These are phyloP conservation scores for Sisor rabdophorus DNA, from an alignment of 2,113 vertebrate species.

Conservation along the genomic window DNA sequence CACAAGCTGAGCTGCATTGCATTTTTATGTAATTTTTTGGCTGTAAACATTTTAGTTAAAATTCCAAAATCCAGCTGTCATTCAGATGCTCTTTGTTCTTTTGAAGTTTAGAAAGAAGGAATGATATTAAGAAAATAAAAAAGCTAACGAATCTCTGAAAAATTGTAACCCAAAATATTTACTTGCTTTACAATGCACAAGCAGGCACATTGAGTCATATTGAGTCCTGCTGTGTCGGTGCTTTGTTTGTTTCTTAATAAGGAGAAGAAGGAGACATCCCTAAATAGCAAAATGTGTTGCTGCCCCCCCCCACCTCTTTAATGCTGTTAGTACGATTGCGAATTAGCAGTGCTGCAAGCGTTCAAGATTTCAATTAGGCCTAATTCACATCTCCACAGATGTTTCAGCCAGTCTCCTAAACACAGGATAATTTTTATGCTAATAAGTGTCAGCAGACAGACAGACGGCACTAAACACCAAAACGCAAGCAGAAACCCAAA, in stretches of 20 bases:
- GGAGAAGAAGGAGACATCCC: slow-evolving; percentile 61
- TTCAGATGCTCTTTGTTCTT: not conserved
- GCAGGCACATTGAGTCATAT: slow-evolving; percentile 13
- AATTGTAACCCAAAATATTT: not conserved
- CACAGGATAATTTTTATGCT: slow-evolving; percentile 70
- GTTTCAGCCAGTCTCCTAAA: slow-evolving; percentile 63
- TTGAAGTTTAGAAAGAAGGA: not conserved
- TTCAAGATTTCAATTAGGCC: slow-evolving; percentile 70
- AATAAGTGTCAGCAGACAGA: slow-evolving; percentile 59
- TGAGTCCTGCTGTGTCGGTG: slow-evolving; percentile 44
- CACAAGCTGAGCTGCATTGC: slow-evolving; percentile 8
- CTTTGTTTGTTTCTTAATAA: slow-evolving; percentile 68
- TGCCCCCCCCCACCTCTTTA: slow-evolving; percentile 39
- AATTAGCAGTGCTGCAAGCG: slow-evolving; percentile 74
- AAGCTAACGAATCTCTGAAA: not conserved
- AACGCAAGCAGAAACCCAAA: slow-evolving; percentile 28
- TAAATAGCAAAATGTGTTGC: slow-evolving; percentile 69
- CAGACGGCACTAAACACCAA: slow-evolving; percentile 42
- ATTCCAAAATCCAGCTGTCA: slow-evolving; percentile 8
- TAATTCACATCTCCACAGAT: slow-evolving; percentile 74
- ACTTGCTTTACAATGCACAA: slow-evolving; percentile 9
- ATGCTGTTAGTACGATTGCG: slow-evolving; percentile 65
- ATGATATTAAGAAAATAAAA: not conserved
- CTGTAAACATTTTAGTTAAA: slow-evolving; percentile 18
- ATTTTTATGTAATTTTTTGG: slow-evolving; percentile 29